Evolutionary conservation across 2,888 invertebrate species (phyloP).

Genomic region (Bursaphelenchus okinawaensis): DNA sequence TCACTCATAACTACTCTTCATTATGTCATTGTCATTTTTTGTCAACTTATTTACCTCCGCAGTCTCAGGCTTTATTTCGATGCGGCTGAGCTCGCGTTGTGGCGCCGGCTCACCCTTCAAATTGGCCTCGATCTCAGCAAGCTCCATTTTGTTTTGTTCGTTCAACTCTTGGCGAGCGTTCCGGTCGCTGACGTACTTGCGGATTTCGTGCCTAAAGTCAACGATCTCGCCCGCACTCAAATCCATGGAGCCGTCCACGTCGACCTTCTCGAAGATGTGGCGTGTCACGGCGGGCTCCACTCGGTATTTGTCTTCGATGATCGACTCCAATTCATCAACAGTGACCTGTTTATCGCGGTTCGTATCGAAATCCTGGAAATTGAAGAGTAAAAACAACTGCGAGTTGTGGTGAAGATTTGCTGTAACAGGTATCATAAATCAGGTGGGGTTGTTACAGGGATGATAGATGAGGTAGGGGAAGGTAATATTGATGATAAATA

Average conservation of each 20-base stretch:
- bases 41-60: background rate
- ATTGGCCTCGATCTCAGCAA: constrained; percentile 34
- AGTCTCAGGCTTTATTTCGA: background rate
- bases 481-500: constrained; percentile 1
- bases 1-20: no score
- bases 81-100: background rate
- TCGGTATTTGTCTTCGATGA: constrained; percentile 51
- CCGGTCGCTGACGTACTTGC: constrained; percentile 39
- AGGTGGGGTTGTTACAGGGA: no score
- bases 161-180: constrained; percentile 32
- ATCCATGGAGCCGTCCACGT: constrained; percentile 45
- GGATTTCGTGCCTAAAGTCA: constrained; percentile 47
- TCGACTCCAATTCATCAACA: constrained; percentile 42
- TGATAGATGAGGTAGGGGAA: no score
- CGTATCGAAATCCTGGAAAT: constrained; percentile 44
- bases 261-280: constrained; percentile 46
- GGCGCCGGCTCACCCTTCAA: constrained; percentile 3
- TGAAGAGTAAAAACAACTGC: background rate
- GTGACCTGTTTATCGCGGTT: constrained; percentile 49
- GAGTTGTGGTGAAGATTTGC: no score
- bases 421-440: no score
- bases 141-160: constrained; percentile 29
- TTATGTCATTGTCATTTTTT: background rate
- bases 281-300: constrained; percentile 40
- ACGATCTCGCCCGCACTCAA: constrained; percentile 54